Conservation (phyloP, 1,140 invertebrate genomes). For the Oreohelix idahoensis region DNA sequence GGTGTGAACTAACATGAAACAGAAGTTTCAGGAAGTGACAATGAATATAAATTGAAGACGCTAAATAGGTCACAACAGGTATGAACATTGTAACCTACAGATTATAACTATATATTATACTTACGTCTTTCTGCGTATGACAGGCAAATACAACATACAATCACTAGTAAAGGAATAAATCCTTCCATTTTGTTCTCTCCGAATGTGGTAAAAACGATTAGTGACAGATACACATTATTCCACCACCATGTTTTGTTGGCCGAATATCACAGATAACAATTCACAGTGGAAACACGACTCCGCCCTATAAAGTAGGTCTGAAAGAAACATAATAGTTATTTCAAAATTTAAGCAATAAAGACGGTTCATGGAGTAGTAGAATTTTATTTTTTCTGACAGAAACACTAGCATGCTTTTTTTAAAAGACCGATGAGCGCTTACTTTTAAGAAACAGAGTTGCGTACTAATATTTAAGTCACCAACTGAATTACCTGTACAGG, state of each 20-base stretch:
- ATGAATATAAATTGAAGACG: not conserved
- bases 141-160: not conserved
- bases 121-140: not conserved
- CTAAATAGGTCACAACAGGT: not conserved
- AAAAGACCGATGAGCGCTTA: too few relatives aligned
- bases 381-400: too few relatives aligned
- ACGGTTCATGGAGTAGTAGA: too few relatives aligned
- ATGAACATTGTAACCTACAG: not conserved
- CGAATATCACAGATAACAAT: not conserved
- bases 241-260: not conserved
- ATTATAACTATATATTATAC: not conserved
- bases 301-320: not conserved
- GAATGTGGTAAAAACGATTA: not conserved
- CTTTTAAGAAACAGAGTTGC: too few relatives aligned
- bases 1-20: too few relatives aligned
- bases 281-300: not conserved
- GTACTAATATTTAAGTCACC: too few relatives aligned
- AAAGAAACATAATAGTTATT: too few relatives aligned
- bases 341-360: too few relatives aligned
- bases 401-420: too few relatives aligned
- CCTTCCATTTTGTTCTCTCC: not conserved
- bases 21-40: conserved; percentile 6
- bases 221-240: not conserved
- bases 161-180: not conserved
- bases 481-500: too few relatives aligned